Evolutionary conservation across 2,113 vertebrate species (phyloP), one percentile per base, ranked within the genome.

Genomic region (Plotosus lineatus): DNA sequence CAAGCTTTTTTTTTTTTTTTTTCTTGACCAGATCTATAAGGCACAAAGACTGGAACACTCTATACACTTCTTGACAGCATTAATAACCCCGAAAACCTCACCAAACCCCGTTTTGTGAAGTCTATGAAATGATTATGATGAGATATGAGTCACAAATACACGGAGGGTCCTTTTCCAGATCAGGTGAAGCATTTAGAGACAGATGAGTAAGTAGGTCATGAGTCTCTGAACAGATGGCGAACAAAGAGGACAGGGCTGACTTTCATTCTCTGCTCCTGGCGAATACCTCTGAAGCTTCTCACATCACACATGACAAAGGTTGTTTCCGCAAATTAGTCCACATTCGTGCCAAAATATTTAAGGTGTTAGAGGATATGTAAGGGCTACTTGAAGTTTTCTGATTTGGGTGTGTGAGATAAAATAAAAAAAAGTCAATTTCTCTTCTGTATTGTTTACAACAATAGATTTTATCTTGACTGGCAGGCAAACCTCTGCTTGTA

Each of bases 381-480:
- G 38, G 40, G 40, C 68, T 33, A 26, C 33, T 17, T 38, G 26
- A 77, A 42, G n/a, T 78, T 81, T 81, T 51, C 63, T 75, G 75
- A 33, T 65, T 73, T 71, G 46, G 40, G 38, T 73, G 44, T 38
- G 38, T 78, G 68, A 53, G 28, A 40, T 77, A 65, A 72, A n/a
- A n/a, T n/a, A n/a, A n/a, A n/a, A n/a, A n/a, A 79, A 1, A 82
- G 81, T 90, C 87, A 85, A 85, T 87, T 84, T 90, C 88, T 82
- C 85, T 40, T 86, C 86, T 78, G 82, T 83, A 81, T 87, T 84
- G 86, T 91, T 91, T 89, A 90, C 84, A 89, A 81, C 77, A 87
- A 92, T 90, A 88, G 91, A 91, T 91, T 91, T 90, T 83, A 84
- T 81, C 82, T 88, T 91, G 91, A 94, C 76, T 89, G 90, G 84